Conservation (phyloP, 2,113 vertebrate genomes). For the Podarcis muralis region DNA sequence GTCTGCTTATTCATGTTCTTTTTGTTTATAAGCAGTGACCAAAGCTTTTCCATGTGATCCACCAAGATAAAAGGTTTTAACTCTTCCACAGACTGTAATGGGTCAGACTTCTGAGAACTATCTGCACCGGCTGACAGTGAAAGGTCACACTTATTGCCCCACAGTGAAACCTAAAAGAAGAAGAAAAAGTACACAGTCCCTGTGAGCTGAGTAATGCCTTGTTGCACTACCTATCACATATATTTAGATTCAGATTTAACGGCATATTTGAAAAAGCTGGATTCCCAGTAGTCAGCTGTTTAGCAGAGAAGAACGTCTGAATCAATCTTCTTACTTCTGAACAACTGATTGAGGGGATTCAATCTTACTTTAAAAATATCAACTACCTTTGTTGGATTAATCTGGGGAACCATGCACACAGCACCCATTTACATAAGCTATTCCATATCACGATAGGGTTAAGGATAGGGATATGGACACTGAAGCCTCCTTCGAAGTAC, state of each 20-base stretch:
- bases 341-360: neutral
- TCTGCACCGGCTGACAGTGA: slow-evolving; percentile 89
- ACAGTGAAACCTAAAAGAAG: slow-evolving; percentile 86
- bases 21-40: slow-evolving; percentile 80
- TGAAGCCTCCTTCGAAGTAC: neutral
- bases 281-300: neutral
- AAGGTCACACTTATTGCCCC: slow-evolving; percentile 97
- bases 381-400: neutral
- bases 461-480: neutral
- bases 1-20: slow-evolving; percentile 52
- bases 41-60: slow-evolving; percentile 83
- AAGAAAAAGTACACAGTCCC: slow-evolving; percentile 28
- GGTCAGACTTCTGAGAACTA: slow-evolving; percentile 84
- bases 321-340: neutral
- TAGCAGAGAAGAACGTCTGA: neutral
- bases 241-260: neutral
- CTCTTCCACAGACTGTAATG: slow-evolving; percentile 79
- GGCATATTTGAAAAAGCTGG: too few relatives aligned
- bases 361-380: too few relatives aligned
- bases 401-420: neutral
- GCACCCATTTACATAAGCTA: neutral
- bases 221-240: neutral
- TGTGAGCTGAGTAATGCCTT: neutral
- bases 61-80: slow-evolving; percentile 86
- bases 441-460: neutral